Base-by-base conservation (phyloP, 2,888 invertebrate genomes). In the Catocala sponsa region DNA sequence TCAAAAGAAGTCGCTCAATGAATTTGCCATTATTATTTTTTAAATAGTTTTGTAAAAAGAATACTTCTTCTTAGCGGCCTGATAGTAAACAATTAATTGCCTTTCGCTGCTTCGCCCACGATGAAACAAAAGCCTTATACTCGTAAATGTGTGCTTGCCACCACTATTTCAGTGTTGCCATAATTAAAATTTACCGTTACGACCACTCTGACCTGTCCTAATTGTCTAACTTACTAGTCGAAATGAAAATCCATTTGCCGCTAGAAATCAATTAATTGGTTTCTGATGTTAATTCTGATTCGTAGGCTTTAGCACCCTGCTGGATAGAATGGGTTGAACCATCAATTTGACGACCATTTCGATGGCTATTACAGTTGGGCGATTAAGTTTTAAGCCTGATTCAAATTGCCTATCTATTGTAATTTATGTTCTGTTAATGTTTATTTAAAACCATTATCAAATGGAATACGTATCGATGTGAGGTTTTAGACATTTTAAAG, bases 231-330 rank as follows among this genome's bases (percentile, higher is more conserved):
- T 70, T 60, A 50, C 59, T 59, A 25, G 41, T 33, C 43, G 47
- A 41, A 46, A 33, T 46, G 15, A 55, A n/a, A 63, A 59, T 60
- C 61, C 49, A 77, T 77, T 71, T 63, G 12, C 43, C 60, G 32
- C 5, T 47, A 50, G 35, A 74, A 68, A 66, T 53, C 68, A 58
- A 77, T 66, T 74, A 62, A 77, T 75, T 60, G 72, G 38, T 71
- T 68, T 63, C 68, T 51, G 60, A 59, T 74, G 77, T 63, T 70
- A 64, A 76, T 74, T 74, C 64, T 59, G 64, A 70, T 67, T 65
- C 46, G 47, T 50, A 47, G 55, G 59, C 15, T 64, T 64, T 74
- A 64, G 59, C 52, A 52, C 25, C 47, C 12, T 11, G 6, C 5
- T 49, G 44, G 49, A 63, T 70, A 67, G 70, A 74, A 51, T 62